Evolutionary conservation across 2,888 invertebrate species (phyloP).

Genomic region (Tenthredo scrophulariae): DNA sequence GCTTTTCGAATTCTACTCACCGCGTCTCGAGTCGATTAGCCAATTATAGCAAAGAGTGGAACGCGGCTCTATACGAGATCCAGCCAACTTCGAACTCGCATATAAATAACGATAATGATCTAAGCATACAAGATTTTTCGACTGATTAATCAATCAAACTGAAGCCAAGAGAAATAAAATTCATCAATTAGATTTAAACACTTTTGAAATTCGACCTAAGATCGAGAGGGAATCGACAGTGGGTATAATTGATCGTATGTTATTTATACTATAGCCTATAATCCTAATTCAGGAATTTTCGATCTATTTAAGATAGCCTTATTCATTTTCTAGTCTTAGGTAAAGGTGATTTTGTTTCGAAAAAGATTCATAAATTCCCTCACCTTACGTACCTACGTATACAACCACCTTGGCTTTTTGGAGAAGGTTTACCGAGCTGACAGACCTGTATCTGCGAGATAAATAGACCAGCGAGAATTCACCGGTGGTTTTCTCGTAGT

Average conservation of each 20-base stretch:
- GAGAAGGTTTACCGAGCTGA: neutral
- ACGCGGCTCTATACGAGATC: neutral
- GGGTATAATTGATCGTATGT: neutral
- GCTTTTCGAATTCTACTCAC: slow-evolving; percentile 39
- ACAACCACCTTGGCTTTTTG: neutral
- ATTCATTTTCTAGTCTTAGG: neutral
- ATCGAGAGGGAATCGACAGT: neutral
- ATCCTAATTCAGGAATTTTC: neutral
- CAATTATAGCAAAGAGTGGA: slow-evolving; percentile 29
- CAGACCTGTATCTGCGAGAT: neutral
- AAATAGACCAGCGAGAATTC: slow-evolving; percentile 31
- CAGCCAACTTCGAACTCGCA: neutral
- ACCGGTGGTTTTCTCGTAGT: slow-evolving; percentile 16
- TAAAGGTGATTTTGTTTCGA: neutral
- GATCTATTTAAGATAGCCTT: neutral
- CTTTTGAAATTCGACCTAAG: neutral
- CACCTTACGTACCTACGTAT: neutral
- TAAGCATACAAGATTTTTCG: neutral
- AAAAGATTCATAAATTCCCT: neutral
- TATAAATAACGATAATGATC: neutral
- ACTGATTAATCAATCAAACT: neutral
- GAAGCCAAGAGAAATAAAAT: neutral
- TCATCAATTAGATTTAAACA: neutral
- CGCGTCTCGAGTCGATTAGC: slow-evolving; percentile 31
- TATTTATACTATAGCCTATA: neutral